phyloP scores from a whole-genome alignment of 1,140 invertebrate genomes.

The Hyposmocoma kahamanoa region DNA sequence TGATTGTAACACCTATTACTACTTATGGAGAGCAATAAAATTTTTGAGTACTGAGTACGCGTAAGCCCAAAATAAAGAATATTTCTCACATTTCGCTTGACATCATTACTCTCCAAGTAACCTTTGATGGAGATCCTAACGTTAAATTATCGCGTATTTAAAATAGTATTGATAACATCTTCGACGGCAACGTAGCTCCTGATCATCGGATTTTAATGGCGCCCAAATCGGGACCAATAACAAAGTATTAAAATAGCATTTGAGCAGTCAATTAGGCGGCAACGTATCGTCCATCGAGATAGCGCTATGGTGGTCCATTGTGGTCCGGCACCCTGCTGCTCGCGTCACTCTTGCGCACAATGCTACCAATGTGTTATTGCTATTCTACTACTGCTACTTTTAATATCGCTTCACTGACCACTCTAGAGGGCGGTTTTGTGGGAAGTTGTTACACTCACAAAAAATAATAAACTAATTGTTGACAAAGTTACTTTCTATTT shows the following conservation, averaged over 20 bases:
- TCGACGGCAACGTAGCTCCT: conserved; percentile 5
- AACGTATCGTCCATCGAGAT: conserved; percentile 68
- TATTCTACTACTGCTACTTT: conserved; percentile 58
- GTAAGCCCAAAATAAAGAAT: neutral
- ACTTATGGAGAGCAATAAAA: too few relatives aligned
- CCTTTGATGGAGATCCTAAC: neutral
- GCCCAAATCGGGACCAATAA: conserved; percentile 54
- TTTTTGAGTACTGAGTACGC: too few relatives aligned
- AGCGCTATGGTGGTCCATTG: conserved; percentile 67
- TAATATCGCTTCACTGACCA: conserved; percentile 54
- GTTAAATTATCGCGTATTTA: too few relatives aligned
- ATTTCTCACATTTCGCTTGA: neutral
- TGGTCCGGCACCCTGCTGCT: conserved; percentile 49
- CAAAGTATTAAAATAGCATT: conserved; percentile 68
- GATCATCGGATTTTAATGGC: conserved; percentile 14
- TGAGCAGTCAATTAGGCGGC: conserved; percentile 70
- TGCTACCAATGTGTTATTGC: conserved; percentile 48
- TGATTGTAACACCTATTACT: too few relatives aligned
- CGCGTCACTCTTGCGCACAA: conserved; percentile 36
- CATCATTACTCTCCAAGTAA: neutral
- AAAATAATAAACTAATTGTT: neutral
- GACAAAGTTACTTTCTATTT: neutral
- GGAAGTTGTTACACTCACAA: conserved; percentile 33
- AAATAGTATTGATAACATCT: conserved; percentile 16
- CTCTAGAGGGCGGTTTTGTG: conserved; percentile 46